phyloP scores from a whole-genome alignment of 2,797 vertebrate genomes.

The Lepilemur septentrionalis region DNA sequence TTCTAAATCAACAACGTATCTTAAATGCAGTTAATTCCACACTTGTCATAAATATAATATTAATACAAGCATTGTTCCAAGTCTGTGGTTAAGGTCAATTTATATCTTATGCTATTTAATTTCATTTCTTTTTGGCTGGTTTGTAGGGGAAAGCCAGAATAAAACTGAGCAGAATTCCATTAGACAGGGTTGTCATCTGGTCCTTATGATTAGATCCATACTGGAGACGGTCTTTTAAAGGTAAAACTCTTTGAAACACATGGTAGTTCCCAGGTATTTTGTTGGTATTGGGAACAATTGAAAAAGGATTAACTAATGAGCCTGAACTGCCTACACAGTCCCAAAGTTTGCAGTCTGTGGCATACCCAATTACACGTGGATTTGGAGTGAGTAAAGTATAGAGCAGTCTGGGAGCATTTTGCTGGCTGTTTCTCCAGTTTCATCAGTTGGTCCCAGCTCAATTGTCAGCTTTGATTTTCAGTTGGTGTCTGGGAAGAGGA shows the following conservation, averaged over 20 bases:
- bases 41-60: neutral
- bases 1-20: neutral
- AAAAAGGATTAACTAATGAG: neutral
- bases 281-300: neutral
- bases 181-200: neutral
- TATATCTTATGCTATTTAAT: neutral
- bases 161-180: neutral
- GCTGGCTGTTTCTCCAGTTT: neutral
- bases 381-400: neutral
- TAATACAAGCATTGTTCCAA: neutral
- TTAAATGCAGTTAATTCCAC: neutral
- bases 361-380: neutral
- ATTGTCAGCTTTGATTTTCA: constrained; percentile 53
- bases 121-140: neutral
- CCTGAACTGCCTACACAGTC: neutral
- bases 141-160: neutral
- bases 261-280: neutral
- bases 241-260: neutral
- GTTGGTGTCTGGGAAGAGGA: constrained; percentile 14
- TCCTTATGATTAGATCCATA: neutral
- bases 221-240: neutral
- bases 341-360: neutral
- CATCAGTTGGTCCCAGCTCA: neutral
- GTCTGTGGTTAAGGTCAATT: neutral
- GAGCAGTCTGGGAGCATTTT: neutral